These are phyloP conservation scores for Drosophila subobscura DNA, from an alignment of 1,140 invertebrate genomes.

Conservation along the genomic window DNA sequence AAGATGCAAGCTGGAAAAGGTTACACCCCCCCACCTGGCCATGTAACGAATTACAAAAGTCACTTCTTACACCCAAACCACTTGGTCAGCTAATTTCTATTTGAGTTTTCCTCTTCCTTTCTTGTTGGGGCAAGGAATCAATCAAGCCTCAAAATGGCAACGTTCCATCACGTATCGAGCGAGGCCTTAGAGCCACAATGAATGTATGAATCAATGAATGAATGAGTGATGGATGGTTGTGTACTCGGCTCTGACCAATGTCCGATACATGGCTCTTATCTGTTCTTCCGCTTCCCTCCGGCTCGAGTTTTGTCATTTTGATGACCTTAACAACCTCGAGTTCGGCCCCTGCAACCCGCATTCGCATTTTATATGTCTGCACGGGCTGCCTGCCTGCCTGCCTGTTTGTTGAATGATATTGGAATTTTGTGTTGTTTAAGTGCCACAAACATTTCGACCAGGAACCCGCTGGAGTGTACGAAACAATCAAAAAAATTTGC, in stretches of 20 bases:
- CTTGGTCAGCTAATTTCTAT: slow-evolving; percentile 40
- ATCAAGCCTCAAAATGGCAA: slow-evolving; percentile 34
- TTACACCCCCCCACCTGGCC: no score
- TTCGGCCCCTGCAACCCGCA: slow-evolving; percentile 12
- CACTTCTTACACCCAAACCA: slow-evolving; percentile 1
- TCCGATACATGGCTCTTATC: slow-evolving; percentile 28
- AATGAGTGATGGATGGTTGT: slow-evolving; percentile 32
- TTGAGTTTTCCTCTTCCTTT: slow-evolving; percentile 15
- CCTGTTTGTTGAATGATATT: slow-evolving; percentile 55
- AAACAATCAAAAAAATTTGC: slow-evolving; percentile 55
- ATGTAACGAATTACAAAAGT: slow-evolving; percentile 2
- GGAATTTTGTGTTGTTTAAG: slow-evolving; percentile 58
- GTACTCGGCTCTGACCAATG: slow-evolving; percentile 24
- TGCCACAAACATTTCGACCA: slow-evolving; percentile 50
- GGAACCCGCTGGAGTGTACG: slow-evolving; percentile 9
- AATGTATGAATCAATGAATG: slow-evolving; percentile 1
- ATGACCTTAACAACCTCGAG: slow-evolving; percentile 47
- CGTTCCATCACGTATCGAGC: slow-evolving; percentile 20
- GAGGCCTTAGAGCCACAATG: slow-evolving; percentile 1
- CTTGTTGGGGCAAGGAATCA: slow-evolving; percentile 12
- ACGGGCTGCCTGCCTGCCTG: background rate
- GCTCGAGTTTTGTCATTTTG: slow-evolving; percentile 42
- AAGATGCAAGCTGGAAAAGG: no score
- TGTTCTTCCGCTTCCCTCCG: background rate
- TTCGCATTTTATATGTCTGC: slow-evolving; percentile 7